phyloP scores from a whole-genome alignment of 1,140 invertebrate species.

The Zaprionus lachaisei region DNA sequence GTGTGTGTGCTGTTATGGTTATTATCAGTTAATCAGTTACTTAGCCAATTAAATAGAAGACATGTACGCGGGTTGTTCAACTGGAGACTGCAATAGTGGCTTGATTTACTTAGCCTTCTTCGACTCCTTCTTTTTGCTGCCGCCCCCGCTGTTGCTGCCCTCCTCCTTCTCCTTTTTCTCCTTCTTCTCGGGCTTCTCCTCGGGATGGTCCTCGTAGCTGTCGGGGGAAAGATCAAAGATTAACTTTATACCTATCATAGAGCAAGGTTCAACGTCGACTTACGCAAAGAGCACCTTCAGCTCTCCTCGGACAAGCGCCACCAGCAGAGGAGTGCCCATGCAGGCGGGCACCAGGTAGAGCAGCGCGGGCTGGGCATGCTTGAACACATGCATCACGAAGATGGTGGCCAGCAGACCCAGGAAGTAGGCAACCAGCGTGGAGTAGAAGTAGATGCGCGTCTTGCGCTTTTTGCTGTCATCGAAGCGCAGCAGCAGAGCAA shows the following conservation, averaged over 20 bases:
- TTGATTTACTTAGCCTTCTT: constrained; percentile 75
- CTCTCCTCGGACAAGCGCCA: constrained; percentile 96
- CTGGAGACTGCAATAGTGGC: constrained; percentile 1
- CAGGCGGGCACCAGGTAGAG: constrained; percentile 99
- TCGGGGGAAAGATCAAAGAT: constrained; percentile 5
- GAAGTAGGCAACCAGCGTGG: constrained; percentile 97
- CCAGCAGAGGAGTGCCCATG: constrained; percentile 92
- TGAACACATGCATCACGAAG: constrained; percentile 99
- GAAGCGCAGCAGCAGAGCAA: constrained; percentile 97
- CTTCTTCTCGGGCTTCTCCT: constrained; percentile 84
- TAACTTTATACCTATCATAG: neutral
- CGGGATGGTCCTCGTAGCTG: constrained; percentile 89
- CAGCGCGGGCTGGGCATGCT: constrained; percentile 99
- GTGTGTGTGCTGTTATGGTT: constrained; percentile 10
- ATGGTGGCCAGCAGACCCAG: constrained; percentile 97
- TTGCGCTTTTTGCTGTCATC: constrained; percentile 96
- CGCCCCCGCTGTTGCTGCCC: constrained; percentile 44
- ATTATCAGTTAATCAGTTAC: constrained; percentile 13
- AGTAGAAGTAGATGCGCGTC: constrained; percentile 96
- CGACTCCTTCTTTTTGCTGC: constrained; percentile 79
- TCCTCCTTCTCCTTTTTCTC: constrained; percentile 83
- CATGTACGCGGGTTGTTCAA: constrained; percentile 50
- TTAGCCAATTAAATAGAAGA: constrained; percentile 61
- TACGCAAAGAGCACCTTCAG: constrained; percentile 95
- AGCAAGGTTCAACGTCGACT: constrained; percentile 85